Percentiles rank a stretch among this genome's conserved stretches.
These are phyloP conservation scores for Anguilla megastoma DNA, from an alignment of 2,797 vertebrate species.

Conservation along the genomic window DNA sequence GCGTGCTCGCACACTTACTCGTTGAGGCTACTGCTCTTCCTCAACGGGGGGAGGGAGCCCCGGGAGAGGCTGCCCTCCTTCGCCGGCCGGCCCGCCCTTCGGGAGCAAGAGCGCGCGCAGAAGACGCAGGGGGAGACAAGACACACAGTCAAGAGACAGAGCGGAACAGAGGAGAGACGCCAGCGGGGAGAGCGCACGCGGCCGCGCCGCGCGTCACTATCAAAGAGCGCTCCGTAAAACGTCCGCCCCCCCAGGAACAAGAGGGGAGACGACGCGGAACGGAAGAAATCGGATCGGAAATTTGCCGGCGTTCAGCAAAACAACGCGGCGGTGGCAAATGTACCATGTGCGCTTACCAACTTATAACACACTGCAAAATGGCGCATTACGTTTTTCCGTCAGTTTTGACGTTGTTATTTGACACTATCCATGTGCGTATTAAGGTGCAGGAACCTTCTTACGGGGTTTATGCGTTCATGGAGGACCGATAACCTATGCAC, in stretches of 20 bases:
- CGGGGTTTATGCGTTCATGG: too few relatives aligned
- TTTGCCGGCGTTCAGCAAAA: neutral
- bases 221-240: neutral
- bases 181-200: conserved; percentile 9
- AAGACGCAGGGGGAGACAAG: conserved; percentile 35
- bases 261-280: neutral
- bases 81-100: conserved; percentile 51
- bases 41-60: conserved; percentile 60
- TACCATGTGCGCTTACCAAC: neutral
- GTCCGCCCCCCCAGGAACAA: neutral
- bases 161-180: conserved; percentile 5
- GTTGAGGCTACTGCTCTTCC: conserved; percentile 67
- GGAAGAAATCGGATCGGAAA: neutral
- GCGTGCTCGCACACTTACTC: conserved; percentile 65
- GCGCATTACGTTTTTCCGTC: too few relatives aligned
- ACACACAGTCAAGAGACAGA: conserved; percentile 21
- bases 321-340: neutral
- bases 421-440: too few relatives aligned
- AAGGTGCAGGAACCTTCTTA: too few relatives aligned
- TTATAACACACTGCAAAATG: neutral
- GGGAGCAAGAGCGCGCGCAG: conserved; percentile 13
- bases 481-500: neutral
- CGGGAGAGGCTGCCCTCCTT: conserved; percentile 60
- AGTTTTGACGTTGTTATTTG: too few relatives aligned
- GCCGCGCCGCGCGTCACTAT: neutral